Base-by-base conservation (phyloP, 2,113 vertebrate species). In the Tragelaphus buxtoni region DNA sequence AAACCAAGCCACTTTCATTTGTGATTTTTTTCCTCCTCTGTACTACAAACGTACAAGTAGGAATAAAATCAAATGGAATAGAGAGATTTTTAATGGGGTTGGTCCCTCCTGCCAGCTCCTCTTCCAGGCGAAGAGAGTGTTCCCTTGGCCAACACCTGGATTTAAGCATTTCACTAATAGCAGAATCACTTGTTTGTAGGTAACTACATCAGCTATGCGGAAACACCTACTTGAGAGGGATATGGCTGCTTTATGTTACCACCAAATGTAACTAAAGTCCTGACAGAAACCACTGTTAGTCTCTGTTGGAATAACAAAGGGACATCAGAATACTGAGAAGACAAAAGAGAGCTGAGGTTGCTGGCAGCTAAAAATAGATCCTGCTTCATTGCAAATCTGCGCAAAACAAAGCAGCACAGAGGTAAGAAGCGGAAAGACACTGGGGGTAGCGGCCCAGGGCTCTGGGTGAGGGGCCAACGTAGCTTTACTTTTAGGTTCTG, bases 381-480 rank as follows among this genome's bases (percentile, higher is more conserved):
- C 85, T 58, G 2, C 42, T 90, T 80, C 65, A 58, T 18, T 39
- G 56, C 39, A 88, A 63, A 11, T 45, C 53, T 55, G 30, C 42
- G 30, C 74, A 87, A 69, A 92, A 74, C 49, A 61, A 74, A 90
- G 63, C 10, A 32, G 49, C 47, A 53, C 13, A n/a, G 42, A 80
- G 76, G 58, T 26, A 47, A 42, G 9, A 17, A 42, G 55, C 9
- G 30, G 85, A 16, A 47, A 93, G 93, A n/a, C 60, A 11, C 1
- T 2, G 4, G 2, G 1, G 5, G n/a, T 10, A 77, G 85, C 58
- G 87, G 22, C 24, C 32, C 45, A 55, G 77, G 26, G 39, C 22
- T 26, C n/a, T 58, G 0, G 20, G 14, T 45, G 8, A 55, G 4
- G 4, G 56, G 24, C 45, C 0, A 0, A n/a, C 1, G 4, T 0